Percentiles rank a stretch among this genome's conserved stretches.
Conservation (phyloP, 1,140 invertebrate genomes). For the Eriocheir sinensis region DNA sequence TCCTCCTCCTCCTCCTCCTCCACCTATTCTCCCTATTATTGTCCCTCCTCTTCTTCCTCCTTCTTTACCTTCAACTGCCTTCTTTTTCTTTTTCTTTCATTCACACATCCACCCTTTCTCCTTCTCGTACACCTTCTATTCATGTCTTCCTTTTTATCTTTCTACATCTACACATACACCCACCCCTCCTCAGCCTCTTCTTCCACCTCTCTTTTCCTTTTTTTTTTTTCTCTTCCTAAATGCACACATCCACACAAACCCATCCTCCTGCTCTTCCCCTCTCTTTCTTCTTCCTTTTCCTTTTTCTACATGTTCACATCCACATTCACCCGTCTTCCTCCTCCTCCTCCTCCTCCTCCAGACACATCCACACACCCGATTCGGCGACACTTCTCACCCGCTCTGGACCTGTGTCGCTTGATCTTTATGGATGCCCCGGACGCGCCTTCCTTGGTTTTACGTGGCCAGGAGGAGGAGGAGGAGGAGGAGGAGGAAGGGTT, state of each 20-base stretch:
- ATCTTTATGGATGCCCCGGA: conserved; percentile 24
- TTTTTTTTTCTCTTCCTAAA: neutral
- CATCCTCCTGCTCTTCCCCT: too few relatives aligned
- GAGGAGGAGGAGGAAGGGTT: neutral
- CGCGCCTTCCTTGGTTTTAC: neutral
- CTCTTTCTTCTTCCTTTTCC: neutral
- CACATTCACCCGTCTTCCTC: neutral
- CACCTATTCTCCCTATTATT: too few relatives aligned
- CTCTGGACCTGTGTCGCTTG: neutral
- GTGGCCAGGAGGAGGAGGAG: neutral
- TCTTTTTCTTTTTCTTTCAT: neutral
- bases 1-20: too few relatives aligned
- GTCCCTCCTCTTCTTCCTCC: too few relatives aligned
- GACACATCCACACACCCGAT: neutral
- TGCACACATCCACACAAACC: too few relatives aligned
- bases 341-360: too few relatives aligned
- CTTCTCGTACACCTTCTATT: too few relatives aligned
- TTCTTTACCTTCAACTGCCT: too few relatives aligned
- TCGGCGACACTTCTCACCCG: neutral
- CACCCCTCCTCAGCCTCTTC: neutral
- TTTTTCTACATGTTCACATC: neutral
- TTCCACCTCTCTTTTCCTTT: neutral
- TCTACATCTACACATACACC: too few relatives aligned
- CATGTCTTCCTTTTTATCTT: too few relatives aligned
- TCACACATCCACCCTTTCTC: too few relatives aligned